These are phyloP conservation scores for Actenoides hombroni DNA, from an alignment of 2,113 vertebrate species.

Conservation along the genomic window DNA sequence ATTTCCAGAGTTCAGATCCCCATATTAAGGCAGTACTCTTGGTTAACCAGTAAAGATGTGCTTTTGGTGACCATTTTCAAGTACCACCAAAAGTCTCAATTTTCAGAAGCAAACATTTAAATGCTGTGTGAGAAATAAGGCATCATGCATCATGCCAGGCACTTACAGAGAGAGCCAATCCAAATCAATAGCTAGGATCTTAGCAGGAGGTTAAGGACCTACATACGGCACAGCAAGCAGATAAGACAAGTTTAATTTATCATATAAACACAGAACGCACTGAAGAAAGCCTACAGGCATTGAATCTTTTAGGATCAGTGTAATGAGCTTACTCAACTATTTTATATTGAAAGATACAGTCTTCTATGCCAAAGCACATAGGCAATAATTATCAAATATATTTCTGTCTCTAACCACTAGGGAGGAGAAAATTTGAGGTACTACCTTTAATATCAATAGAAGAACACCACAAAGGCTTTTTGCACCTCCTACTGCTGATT, in stretches of 20 bases:
- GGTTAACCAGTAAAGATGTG: not conserved
- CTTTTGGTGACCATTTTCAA: not conserved
- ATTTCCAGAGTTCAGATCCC: not conserved
- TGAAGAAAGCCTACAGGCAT: not conserved
- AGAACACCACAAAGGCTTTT: not conserved
- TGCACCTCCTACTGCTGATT: fast-evolving
- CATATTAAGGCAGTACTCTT: not conserved
- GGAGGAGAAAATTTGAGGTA: not conserved
- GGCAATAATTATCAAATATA: not conserved
- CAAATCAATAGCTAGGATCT: slow-evolving; percentile 52
- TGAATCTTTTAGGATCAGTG: slow-evolving; percentile 26
- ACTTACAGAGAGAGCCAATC: not conserved
- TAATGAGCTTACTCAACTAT: slow-evolving; percentile 31
- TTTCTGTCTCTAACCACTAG: not conserved
- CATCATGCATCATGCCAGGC: not conserved
- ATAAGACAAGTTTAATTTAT: slow-evolving; percentile 36
- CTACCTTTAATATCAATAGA: not conserved
- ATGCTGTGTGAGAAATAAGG: slow-evolving; percentile 1
- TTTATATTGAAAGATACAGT: not conserved
- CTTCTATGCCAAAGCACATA: not conserved
- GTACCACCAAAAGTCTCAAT: not conserved
- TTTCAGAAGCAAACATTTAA: slow-evolving; percentile 24
- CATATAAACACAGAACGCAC: slow-evolving; percentile 20
- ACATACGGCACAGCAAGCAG: slow-evolving; percentile 39
- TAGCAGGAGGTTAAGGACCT: slow-evolving; percentile 53